Evolutionary conservation across 1,140 invertebrate species (phyloP), one percentile per base, ranked within the genome.

Genomic region (Drosophila orena): DNA sequence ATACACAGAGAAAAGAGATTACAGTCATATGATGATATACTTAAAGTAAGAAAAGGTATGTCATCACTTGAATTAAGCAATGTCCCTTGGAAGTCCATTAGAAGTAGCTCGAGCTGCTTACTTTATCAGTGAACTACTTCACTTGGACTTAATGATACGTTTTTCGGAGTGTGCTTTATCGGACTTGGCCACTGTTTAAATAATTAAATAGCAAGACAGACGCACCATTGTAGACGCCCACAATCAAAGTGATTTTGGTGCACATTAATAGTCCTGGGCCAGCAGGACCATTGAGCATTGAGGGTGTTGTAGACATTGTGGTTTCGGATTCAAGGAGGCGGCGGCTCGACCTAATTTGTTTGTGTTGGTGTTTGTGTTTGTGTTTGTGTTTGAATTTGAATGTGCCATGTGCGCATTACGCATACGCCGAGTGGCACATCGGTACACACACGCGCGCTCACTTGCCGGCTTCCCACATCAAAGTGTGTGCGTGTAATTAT

Each of bases 181-280:
- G 49, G 68, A 58, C 60, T 55, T 34, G 52, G 60, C 20, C 53
- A 50, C 22, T 77, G 43, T 71, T 83, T 86, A 79, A 88, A 86
- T 88, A 86, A 88, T 86, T 86, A 72, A 86, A 72, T 37, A 71
- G 34, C 46, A 61, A 30, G 37, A 14, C 69, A 66, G 34, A 55
- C 69, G 37, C 17, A 64, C 15, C 22, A 14, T 11, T 35, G 38
- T 43, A 15, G 46, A 66, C 60, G 68, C 46, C 50, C 70, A 64
- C 58, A 60, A 55, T 50, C 71, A 81, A 88, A 88, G 80, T 77
- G 84, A 88, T 83, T 77, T 77, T 50, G 74, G 70, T 57, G 47
- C 70, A 53, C 42, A 76, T 81, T 88, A 86, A 86, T 86, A 71
- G 81, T 59, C 64, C 20, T 34, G 27, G 50, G 47, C 56, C 47